Conservation (phyloP, 2,797 vertebrate species). For the Acestrorhynchus altus region DNA sequence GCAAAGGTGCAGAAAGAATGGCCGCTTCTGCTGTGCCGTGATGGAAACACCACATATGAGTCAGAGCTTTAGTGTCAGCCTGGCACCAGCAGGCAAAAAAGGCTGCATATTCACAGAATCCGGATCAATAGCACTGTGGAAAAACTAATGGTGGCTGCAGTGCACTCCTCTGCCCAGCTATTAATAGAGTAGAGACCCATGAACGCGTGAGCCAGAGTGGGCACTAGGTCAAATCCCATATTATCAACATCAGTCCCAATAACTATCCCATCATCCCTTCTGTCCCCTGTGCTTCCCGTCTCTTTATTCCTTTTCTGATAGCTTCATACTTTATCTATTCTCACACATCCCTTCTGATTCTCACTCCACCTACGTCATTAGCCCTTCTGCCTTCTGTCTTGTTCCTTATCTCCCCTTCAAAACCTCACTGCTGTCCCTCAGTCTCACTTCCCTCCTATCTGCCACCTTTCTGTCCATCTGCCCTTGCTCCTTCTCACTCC, state of each 20-base stretch:
- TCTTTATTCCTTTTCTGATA: constrained; percentile 22
- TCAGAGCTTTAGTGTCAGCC: constrained; percentile 39
- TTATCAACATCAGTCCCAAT: constrained; percentile 36
- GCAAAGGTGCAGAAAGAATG: background rate
- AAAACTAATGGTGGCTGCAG: constrained; percentile 77
- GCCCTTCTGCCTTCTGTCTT: constrained; percentile 26
- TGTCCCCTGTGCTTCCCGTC: background rate
- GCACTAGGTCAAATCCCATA: constrained; percentile 5
- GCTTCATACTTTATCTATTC: constrained; percentile 25
- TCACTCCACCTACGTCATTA: constrained; percentile 35
- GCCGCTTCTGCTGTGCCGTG: background rate
- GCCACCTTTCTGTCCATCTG: constrained; percentile 44
- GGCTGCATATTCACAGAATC: constrained; percentile 43
- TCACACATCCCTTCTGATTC: constrained; percentile 24
- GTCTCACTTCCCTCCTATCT: constrained; percentile 40
- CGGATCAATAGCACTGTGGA: constrained; percentile 76
- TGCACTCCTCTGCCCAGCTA: constrained; percentile 48
- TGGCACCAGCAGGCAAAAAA: constrained; percentile 35
- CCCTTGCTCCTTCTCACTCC: constrained; percentile 18
- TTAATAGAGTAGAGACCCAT: constrained; percentile 38
- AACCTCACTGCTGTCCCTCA: constrained; percentile 36
- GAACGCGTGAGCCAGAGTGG: constrained; percentile 33
- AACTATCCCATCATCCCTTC: constrained; percentile 6
- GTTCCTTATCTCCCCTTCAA: constrained; percentile 29
- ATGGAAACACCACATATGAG: constrained; percentile 1